Conservation (phyloP, 2,113 vertebrate genomes). For the Euleptes europaea region DNA sequence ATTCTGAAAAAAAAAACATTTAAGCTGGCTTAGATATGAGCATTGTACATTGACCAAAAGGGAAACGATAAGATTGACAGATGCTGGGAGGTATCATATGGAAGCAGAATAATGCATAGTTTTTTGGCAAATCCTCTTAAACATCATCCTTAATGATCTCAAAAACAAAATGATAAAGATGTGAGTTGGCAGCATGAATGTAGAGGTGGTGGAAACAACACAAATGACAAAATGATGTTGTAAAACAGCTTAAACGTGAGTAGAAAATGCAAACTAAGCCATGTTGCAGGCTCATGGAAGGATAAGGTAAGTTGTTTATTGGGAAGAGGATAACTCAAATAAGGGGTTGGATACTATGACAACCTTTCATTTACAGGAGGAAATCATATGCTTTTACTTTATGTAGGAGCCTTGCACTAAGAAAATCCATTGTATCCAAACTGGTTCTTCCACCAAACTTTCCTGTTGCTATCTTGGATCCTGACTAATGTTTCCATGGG, state of each 20-base stretch:
- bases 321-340: not conserved
- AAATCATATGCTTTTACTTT: too few species aligned
- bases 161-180: not conserved
- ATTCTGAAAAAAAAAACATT: conserved; percentile 15
- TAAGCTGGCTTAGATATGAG: not conserved
- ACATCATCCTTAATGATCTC: not conserved
- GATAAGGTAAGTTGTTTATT: not conserved
- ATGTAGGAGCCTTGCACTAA: too few species aligned
- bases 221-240: not conserved
- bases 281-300: not conserved
- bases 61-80: not conserved
- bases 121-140: not conserved
- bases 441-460: too few species aligned
- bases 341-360: too few species aligned
- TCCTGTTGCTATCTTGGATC: too few species aligned
- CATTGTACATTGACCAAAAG: not conserved
- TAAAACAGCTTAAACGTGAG: not conserved
- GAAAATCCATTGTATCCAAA: too few species aligned
- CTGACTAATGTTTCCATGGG: too few species aligned
- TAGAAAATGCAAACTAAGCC: not conserved
- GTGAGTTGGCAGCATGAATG: not conserved
- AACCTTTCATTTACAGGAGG: too few species aligned
- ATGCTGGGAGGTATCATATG: not conserved
- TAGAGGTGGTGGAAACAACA: not conserved
- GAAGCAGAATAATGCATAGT: not conserved